Evolutionary conservation across 2,888 invertebrate genomes (phyloP), one percentile per base, ranked within the genome.

Genomic region (Amblyteles armatorius): DNA sequence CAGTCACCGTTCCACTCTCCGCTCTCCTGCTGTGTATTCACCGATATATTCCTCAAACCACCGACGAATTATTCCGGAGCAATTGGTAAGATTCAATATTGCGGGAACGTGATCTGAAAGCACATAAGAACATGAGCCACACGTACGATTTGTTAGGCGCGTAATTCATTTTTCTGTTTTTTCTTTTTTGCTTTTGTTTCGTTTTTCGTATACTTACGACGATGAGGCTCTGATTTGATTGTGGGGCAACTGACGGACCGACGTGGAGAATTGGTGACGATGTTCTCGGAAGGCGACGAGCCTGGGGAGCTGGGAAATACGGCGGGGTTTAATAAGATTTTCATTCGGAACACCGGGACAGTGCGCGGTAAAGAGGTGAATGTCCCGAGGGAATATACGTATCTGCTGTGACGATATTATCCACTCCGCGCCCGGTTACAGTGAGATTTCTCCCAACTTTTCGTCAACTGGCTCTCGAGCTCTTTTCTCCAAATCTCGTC

Each of bases 31-130:
- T 48, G 16, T 71, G 48, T 63, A 83, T 79, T 79, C 73, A 55
- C 82, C 78, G 65, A 82, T 82, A 79, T 82, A 84, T 79, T 78
- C 52, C 74, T 76, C 76, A 48, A 48, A 57, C 57, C 13, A 57
- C 74, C 74, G 65, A 29, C n/a, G 60, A 44, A 79, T 65, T 73
- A 79, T 84, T 69, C 79, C 52, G 77, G 76, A 87, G 83, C 88
- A 92, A 91, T 91, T 91, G 90, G 89, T 87, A 89, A 90, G 90
- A 91, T 92, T 90, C 92, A 91, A 92, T 92, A 92, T 90, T 90
- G 90, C 89, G 86, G 87, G 89, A 91, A 91, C 92, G 92, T 92
- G 92, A 92, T 90, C 89, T 88, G 92, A 92, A 92, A 89, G 83
- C 84, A 86, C 88, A 91, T 90, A 86, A 55, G 29, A 69, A 52